A percentile compares a stretch with the other conserved stretches of the same genome.
Evolutionary conservation across 2,797 vertebrate genomes (phyloP).

Genomic region (Anguilla pacifica): DNA sequence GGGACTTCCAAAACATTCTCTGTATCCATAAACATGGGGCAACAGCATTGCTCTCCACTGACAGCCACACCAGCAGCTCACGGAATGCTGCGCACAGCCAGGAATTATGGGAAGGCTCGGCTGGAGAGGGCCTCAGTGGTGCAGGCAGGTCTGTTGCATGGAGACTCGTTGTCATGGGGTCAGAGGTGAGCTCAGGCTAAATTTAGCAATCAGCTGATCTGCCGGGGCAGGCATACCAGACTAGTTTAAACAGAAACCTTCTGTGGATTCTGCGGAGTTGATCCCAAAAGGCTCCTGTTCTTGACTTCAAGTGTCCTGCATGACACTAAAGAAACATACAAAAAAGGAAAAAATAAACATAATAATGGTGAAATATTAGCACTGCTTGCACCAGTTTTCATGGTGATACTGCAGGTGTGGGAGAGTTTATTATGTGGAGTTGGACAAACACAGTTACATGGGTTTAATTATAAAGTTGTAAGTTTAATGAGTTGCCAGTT

Average conservation of each 20-base stretch:
- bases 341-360: not conserved
- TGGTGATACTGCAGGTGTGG: not conserved
- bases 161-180: not conserved
- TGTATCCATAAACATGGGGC: not conserved
- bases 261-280: not conserved
- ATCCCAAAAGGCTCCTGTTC: not conserved
- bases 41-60: not conserved
- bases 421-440: not conserved
- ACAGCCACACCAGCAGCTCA: not conserved
- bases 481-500: not conserved
- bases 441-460: not conserved
- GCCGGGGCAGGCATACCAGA: not conserved
- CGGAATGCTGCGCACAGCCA: not conserved
- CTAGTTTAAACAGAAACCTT: not conserved
- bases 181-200: slow-evolving; percentile 6
- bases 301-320: not conserved
- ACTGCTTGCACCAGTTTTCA: not conserved
- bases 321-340: not conserved
- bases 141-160: not conserved
- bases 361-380: not conserved
- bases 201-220: not conserved
- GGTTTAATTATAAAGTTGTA: not conserved
- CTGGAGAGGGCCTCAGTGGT: not conserved
- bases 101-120: not conserved
- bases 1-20: not conserved